Base-by-base conservation (phyloP, 2,797 vertebrate species). In the Danio albolineatus region DNA sequence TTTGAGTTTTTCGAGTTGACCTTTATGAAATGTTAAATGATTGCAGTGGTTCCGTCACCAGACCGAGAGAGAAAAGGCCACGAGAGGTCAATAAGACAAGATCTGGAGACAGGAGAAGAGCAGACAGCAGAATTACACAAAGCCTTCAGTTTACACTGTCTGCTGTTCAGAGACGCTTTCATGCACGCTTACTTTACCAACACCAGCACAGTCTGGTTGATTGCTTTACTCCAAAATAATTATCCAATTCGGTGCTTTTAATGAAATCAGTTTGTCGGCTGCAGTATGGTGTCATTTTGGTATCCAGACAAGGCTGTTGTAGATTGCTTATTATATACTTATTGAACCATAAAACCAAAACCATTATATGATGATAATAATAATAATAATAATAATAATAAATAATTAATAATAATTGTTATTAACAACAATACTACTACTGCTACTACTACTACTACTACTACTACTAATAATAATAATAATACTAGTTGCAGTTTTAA, bases 11-110 rank as follows among this genome's bases (percentile, higher is more conserved):
- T 78, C 79, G 82, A 44, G 85, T 62, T 94, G 91, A 93, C 92
- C 92, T 94, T 94, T 92, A 83, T 82, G 66, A 94, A 94, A 93
- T 92, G 91, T 92, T 91, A 91, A 91, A 92, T 85, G 77, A 88
- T 84, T 85, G 89, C 87, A 76, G 83, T 43, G 62, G 10, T 66
- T 19, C 74, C 69, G 76, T 87, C 79, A 76, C 86, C 82, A 73
- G 73, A 76, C 71, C 83, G 70, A 76, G 78, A 82, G 61, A 73
- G 80, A 88, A 90, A 91, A 90, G 84, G 85, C 76, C 85, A 85
- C 14, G 0, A 84, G 81, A 80, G 89, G 86, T 86, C 83, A 82
- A 79, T 83, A 76, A 82, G 84, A 85, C 62, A 82, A 81, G 83
- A 89, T 89, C 81, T 78, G 85, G 64, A 41, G 39, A 73, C 28